phyloP scores from a whole-genome alignment of 2,797 vertebrate genomes.

The Arrhamphus sclerolepis region DNA sequence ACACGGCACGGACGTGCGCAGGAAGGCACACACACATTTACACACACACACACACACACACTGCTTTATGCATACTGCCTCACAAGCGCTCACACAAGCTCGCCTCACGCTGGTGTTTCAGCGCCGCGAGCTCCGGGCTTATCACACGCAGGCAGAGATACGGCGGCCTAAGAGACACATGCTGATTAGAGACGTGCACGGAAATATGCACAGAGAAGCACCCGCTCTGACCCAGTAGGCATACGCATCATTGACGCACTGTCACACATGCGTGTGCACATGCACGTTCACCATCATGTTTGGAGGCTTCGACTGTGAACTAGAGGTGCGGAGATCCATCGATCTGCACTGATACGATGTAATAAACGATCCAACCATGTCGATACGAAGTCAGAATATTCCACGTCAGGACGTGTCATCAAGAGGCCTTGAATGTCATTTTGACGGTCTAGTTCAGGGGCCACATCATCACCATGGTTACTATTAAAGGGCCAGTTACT shows the following conservation, averaged over 20 bases:
- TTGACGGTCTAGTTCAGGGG: no score
- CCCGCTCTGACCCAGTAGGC: slow-evolving; percentile 63
- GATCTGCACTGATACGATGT: no score
- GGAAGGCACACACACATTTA: slow-evolving; percentile 21
- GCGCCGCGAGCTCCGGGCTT: slow-evolving; percentile 75
- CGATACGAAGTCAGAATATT: no score
- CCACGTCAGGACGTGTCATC: no score
- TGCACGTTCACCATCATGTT: slow-evolving; percentile 24
- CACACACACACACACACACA: no score
- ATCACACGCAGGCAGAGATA: slow-evolving; percentile 78
- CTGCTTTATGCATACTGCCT: no score
- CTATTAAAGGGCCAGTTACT: no score
- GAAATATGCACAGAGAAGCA: slow-evolving; percentile 38
- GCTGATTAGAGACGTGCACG: slow-evolving; percentile 45
- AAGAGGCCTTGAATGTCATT: no score
- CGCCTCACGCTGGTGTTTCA: slow-evolving; percentile 76
- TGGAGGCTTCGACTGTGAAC: no score
- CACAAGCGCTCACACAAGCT: slow-evolving; percentile 33
- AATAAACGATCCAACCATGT: no score
- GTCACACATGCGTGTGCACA: slow-evolving; percentile 21
- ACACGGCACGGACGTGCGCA: slow-evolving; percentile 34
- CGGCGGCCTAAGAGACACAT: slow-evolving; percentile 65
- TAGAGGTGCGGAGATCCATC: no score
- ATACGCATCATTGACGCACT: slow-evolving; percentile 55
- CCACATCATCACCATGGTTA: no score